A percentile compares a stretch with the other conserved stretches of the same genome.
These are phyloP conservation scores for Hirtodrosophila duncani DNA, from an alignment of 2,888 invertebrate genomes.

Conservation along the genomic window DNA sequence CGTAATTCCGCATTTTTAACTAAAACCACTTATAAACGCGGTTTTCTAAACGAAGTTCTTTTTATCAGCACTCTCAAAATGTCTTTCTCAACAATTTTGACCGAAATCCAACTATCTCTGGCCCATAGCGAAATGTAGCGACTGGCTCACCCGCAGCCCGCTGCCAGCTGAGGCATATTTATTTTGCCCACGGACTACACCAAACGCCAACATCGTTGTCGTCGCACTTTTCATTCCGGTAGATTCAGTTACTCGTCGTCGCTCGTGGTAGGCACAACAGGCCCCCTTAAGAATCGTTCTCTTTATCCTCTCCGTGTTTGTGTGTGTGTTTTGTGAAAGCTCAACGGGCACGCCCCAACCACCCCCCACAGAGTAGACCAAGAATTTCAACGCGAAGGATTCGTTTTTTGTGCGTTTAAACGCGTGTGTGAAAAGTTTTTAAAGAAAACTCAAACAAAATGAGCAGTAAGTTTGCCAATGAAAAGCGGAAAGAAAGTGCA, in stretches of 20 bases:
- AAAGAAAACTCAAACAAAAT: constrained; percentile 53
- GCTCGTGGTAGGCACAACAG: constrained; percentile 68
- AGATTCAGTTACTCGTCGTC: constrained; percentile 66
- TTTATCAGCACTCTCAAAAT: too few species aligned
- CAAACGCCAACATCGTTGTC: constrained; percentile 3
- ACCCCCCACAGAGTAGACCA: constrained; percentile 35
- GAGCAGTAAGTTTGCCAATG: constrained; percentile 71
- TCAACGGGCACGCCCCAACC: constrained; percentile 61
- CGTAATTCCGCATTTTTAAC: too few species aligned
- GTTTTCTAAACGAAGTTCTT: too few species aligned
- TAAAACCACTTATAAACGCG: too few species aligned
- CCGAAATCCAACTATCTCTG: too few species aligned
- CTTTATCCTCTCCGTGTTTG: constrained; percentile 30
- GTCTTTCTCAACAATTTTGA: too few species aligned
- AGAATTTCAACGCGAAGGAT: constrained; percentile 47
- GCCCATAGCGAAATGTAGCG: too few species aligned
- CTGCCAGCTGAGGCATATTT: too few species aligned
- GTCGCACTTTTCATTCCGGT: constrained; percentile 54
- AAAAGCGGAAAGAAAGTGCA: too few species aligned
- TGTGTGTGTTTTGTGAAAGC: constrained; percentile 52
- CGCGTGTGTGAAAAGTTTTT: constrained; percentile 29
- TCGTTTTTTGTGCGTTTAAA: constrained; percentile 49
- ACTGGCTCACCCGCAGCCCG: too few species aligned
- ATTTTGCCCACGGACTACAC: too few species aligned
- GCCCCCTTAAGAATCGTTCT: constrained; percentile 23